These are phyloP conservation scores for Prunella strophiata DNA, from an alignment of 2,797 vertebrate genomes.

Conservation along the genomic window DNA sequence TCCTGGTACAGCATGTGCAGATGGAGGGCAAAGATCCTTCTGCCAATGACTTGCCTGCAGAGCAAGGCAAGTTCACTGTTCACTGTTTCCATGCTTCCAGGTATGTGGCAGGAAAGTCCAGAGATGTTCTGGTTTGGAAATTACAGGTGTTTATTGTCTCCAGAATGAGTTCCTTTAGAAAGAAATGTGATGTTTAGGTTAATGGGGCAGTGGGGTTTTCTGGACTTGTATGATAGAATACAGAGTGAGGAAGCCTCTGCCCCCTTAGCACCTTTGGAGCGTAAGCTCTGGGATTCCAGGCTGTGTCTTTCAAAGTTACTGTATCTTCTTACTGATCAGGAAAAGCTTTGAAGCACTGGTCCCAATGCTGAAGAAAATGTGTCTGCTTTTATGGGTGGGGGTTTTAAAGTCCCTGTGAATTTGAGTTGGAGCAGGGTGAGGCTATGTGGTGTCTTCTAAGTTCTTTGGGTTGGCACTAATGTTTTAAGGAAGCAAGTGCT, in stretches of 20 bases:
- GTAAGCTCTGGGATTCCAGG: not conserved
- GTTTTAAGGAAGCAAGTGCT: not conserved
- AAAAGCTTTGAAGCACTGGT: rapidly evolving
- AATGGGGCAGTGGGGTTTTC: not conserved
- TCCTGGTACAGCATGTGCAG: not conserved
- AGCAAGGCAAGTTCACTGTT: not conserved
- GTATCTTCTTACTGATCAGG: not conserved
- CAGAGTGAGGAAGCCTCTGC: not conserved
- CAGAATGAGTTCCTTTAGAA: not conserved
- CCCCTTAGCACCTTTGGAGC: not conserved
- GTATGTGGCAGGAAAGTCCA: not conserved
- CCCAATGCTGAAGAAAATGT: not conserved
- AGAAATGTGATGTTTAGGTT: not conserved
- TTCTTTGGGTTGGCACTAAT: not conserved
- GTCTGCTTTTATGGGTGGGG: not conserved
- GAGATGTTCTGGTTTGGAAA: not conserved
- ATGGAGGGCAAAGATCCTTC: not conserved
- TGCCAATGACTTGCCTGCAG: not conserved
- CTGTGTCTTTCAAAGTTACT: not conserved
- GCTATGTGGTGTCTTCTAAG: not conserved
- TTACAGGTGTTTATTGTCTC: not conserved
- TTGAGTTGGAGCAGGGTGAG: not conserved
- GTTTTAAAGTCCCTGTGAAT: not conserved
- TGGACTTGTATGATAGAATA: not conserved
- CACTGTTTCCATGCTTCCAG: not conserved